Conservation (phyloP, 2,113 vertebrate species). For the Lepus americanus region DNA sequence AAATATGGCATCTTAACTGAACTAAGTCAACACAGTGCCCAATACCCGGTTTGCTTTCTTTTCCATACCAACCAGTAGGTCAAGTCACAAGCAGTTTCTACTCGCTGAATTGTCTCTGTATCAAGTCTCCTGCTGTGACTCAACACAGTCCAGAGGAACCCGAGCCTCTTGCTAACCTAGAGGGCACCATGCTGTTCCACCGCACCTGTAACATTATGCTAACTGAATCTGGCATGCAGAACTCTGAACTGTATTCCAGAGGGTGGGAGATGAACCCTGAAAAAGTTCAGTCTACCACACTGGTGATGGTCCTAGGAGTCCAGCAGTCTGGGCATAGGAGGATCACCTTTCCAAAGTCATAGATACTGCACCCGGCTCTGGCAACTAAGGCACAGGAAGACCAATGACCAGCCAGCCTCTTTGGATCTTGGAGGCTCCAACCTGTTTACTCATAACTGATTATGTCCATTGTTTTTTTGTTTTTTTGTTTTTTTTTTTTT, state of each 20-base stretch:
- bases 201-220: background rate
- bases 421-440: background rate
- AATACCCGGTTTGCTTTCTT: background rate
- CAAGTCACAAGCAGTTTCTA: background rate
- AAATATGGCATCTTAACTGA: background rate
- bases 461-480: no score
- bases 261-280: background rate
- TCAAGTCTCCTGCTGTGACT: background rate
- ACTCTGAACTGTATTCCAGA: background rate
- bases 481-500: no score
- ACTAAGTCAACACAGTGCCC: background rate
- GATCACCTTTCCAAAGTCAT: background rate
- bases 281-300: background rate
- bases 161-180: background rate
- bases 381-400: background rate
- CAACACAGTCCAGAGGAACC: background rate
- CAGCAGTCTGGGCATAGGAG: background rate
- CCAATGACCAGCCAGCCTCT: rapidly evolving
- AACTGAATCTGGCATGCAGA: background rate
- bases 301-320: background rate
- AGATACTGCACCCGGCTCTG: background rate
- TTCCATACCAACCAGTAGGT: background rate
- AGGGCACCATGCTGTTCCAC: background rate
- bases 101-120: background rate
- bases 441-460: background rate